Percentiles rank a stretch among this genome's conserved stretches.
Conservation (phyloP, 30 jellyfish, hydroid and myxozoan genomes). For the Pseudorhiza aurosa region DNA sequence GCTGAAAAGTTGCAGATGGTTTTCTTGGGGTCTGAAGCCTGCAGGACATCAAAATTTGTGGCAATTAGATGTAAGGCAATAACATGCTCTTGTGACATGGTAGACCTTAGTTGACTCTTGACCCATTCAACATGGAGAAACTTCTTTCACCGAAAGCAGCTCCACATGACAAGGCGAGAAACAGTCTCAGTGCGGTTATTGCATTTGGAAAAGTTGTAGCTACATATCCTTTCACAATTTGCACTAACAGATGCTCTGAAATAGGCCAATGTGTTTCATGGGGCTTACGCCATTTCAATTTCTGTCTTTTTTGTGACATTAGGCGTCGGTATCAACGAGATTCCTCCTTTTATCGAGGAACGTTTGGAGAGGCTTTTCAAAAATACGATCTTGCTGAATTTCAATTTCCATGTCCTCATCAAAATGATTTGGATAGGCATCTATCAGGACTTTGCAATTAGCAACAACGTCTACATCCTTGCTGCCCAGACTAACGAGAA, state of each 20-base stretch:
- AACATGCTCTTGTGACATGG: constrained; percentile 8
- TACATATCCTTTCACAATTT: constrained; percentile 4
- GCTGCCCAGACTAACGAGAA: constrained; percentile 33
- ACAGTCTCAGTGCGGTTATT: background rate
- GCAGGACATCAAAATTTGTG: constrained; percentile 12
- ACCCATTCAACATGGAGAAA: no score
- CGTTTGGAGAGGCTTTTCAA: constrained; percentile 16
- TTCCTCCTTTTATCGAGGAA: constrained; percentile 36
- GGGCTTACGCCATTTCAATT: constrained; percentile 16
- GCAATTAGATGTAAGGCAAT: constrained; percentile 16
- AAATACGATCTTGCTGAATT: constrained; percentile 30
- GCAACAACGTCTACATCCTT: no score
- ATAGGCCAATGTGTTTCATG: constrained; percentile 19
- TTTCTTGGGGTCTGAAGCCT: constrained; percentile 1
- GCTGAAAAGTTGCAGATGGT: background rate
- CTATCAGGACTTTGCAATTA: no score
- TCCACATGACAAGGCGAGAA: no score
- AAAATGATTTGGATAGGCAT: no score
- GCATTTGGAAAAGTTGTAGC: constrained; percentile 31
- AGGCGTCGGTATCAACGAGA: no score
- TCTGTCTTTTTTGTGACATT: no score
- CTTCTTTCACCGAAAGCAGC: no score
- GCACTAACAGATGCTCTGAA: constrained; percentile 28
- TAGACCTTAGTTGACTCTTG: no score
- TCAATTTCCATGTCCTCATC: constrained; percentile 13